phyloP scores from a whole-genome alignment of 2,797 vertebrate species.

The Cyclopterus lumpus region DNA sequence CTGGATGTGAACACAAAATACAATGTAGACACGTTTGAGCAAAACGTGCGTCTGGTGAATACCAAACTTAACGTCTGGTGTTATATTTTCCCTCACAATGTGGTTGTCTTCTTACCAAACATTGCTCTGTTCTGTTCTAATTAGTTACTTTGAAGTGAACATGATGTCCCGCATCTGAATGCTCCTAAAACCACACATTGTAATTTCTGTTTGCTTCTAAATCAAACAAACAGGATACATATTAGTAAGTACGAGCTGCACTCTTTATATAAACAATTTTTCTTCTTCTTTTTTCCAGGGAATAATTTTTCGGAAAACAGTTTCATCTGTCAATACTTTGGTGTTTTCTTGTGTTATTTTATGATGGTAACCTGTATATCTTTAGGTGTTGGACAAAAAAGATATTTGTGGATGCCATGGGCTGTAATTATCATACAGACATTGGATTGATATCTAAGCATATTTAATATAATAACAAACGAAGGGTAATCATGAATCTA shows the following conservation, averaged over 20 bases:
- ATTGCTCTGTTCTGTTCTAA: background rate
- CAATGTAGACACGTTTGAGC: too few species aligned
- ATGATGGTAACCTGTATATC: background rate
- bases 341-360: background rate
- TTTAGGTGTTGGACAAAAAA: background rate
- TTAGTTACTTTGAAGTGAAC: background rate
- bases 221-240: too few species aligned
- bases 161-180: background rate
- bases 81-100: too few species aligned
- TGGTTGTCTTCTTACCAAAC: background rate
- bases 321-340: background rate
- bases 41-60: too few species aligned
- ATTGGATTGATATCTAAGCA: background rate
- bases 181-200: background rate
- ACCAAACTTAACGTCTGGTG: too few species aligned
- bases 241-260: background rate
- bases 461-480: background rate
- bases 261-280: background rate
- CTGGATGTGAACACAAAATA: background rate
- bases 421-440: background rate
- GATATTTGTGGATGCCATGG: background rate
- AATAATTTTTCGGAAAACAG: background rate
- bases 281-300: background rate
- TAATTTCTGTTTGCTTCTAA: too few species aligned
- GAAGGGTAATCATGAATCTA: background rate